These are phyloP conservation scores for Tyrophagus putrescentiae DNA, from an alignment of 1,140 invertebrate species.

Conservation along the genomic window DNA sequence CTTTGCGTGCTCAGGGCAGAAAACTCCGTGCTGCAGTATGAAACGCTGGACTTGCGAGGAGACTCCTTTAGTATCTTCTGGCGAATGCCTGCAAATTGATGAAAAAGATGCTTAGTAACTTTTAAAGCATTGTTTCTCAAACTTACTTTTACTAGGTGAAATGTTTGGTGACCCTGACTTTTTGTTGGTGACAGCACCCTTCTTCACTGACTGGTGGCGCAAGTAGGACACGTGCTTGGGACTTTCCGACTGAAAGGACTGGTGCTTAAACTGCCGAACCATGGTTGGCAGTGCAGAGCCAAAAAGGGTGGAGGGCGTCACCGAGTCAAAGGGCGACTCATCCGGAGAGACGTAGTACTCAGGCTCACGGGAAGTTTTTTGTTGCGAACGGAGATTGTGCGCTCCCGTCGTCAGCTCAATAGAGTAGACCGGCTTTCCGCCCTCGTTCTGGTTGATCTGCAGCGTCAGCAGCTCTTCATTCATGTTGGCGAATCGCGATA, in stretches of 20 bases:
- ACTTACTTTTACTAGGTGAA: conserved; percentile 15
- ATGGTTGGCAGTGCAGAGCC: background rate
- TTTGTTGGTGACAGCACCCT: background rate
- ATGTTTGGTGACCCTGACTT: conserved; percentile 2
- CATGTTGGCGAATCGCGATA: background rate
- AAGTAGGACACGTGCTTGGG: conserved; percentile 3
- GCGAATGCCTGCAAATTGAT: conserved; percentile 1
- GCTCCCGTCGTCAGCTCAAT: background rate
- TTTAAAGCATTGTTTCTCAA: background rate
- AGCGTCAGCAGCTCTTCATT: conserved; percentile 28
- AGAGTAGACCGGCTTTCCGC: background rate
- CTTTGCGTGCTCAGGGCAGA: background rate
- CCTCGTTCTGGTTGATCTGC: conserved; percentile 21
- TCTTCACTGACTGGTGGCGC: background rate
- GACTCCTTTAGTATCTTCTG: conserved; percentile 10
- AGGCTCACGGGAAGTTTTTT: too few relatives aligned
- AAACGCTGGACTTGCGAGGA: conserved; percentile 17
- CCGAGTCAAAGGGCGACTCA: too few relatives aligned
- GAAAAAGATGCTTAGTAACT: background rate
- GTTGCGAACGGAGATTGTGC: too few relatives aligned
- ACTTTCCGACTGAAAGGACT: conserved; percentile 15
- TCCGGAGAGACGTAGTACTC: too few relatives aligned
- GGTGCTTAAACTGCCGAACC: conserved; percentile 15
- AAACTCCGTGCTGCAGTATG: conserved; percentile 3
- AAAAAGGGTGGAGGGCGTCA: background rate